A percentile compares a stretch with the other conserved stretches of the same genome.
Conservation (phyloP, 2,113 vertebrate genomes). For the Corythornis madagascariensis region DNA sequence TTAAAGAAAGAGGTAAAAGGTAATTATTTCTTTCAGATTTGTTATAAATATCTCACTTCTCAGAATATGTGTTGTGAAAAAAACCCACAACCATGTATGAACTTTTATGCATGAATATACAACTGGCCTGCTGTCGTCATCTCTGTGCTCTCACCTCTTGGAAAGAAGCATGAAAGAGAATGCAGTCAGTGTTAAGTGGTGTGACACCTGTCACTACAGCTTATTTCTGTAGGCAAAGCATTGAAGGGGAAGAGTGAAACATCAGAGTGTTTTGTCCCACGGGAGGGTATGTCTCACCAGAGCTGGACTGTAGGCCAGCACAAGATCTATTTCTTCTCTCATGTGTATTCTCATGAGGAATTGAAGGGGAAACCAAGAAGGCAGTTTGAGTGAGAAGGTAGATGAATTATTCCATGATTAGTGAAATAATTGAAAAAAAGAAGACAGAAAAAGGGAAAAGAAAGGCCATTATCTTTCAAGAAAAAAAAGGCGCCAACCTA, state of each 20-base stretch:
- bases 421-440: not conserved
- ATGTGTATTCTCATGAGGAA: not conserved
- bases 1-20: not conserved
- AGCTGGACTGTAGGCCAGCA: not conserved
- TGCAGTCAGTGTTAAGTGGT: not conserved
- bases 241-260: not conserved
- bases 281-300: not conserved
- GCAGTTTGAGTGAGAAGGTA: not conserved
- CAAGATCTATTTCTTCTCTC: not conserved
- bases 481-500: not conserved
- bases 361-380: not conserved
- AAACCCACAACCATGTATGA: not conserved
- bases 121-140: fast-evolving
- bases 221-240: not conserved
- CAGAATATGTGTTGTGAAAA: not conserved
- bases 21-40: not conserved
- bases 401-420: not conserved
- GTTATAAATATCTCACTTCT: not conserved
- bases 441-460: not conserved
- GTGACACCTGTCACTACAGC: not conserved
- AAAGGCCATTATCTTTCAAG: not conserved
- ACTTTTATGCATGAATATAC: not conserved
- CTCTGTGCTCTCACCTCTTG: not conserved
- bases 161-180: not conserved
- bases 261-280: not conserved